phyloP scores from a whole-genome alignment of 2,113 vertebrate genomes.

The Columba janthina region DNA sequence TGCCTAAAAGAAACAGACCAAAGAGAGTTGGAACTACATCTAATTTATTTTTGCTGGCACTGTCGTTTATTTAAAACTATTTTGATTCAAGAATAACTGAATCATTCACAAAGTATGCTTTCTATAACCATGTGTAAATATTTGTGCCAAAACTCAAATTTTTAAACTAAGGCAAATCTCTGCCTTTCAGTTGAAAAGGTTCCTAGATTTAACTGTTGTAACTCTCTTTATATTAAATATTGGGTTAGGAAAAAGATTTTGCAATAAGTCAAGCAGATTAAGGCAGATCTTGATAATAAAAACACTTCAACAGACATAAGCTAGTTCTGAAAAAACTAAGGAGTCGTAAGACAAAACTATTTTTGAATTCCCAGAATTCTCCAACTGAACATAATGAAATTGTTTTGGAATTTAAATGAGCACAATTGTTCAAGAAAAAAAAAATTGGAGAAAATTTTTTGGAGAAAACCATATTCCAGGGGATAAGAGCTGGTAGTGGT shows the following conservation, averaged over 20 bases:
- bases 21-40: constrained; percentile 33
- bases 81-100: constrained; percentile 60
- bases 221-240: constrained; percentile 19
- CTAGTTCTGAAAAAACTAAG: constrained; percentile 34
- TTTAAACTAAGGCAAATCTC: constrained; percentile 57
- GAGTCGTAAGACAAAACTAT: constrained; percentile 20
- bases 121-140: constrained; percentile 40
- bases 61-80: constrained; percentile 47
- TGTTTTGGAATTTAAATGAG: background rate
- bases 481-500: background rate
- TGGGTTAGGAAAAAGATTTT: constrained; percentile 42
- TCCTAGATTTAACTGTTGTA: constrained; percentile 5
- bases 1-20: constrained; percentile 44
- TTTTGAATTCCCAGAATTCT: constrained; percentile 16
- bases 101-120: constrained; percentile 58
- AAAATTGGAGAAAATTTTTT: background rate
- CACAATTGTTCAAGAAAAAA: background rate
- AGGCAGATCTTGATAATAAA: constrained; percentile 32
- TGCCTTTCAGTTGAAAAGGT: constrained; percentile 49
- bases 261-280: constrained; percentile 38
- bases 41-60: constrained; percentile 55
- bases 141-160: constrained; percentile 47
- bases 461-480: background rate
- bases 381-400: constrained; percentile 6
- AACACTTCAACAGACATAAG: constrained; percentile 55